Percentiles rank a stretch among this genome's conserved stretches.
Evolutionary conservation across 2,797 vertebrate genomes (phyloP).

Genomic region (Pseudotriccus pelzelni): DNA sequence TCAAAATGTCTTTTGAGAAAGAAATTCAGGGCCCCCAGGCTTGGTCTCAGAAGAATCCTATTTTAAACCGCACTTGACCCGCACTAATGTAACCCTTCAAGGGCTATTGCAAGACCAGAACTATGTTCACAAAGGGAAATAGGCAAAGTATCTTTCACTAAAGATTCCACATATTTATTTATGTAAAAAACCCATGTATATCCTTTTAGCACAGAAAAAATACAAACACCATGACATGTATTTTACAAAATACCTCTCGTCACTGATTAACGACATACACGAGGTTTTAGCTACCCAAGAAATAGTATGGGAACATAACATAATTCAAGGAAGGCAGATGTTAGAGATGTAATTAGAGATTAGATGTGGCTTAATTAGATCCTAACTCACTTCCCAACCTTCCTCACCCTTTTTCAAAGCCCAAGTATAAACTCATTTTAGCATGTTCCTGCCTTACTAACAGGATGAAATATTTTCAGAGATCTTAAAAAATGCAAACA

Average conservation of each 20-base stretch:
- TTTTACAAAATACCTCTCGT: not conserved
- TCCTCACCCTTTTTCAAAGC: not conserved
- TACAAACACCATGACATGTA: rapidly evolving
- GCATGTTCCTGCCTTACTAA: not conserved
- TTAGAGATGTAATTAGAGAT: not conserved
- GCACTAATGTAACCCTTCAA: conserved; percentile 20
- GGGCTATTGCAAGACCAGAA: conserved; percentile 4
- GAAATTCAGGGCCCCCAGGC: conserved; percentile 57
- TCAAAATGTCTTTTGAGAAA: conserved; percentile 64
- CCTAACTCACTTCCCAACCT: not conserved
- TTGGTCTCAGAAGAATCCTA: conserved; percentile 65
- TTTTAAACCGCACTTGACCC: conserved; percentile 60
- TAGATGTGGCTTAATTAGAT: not conserved
- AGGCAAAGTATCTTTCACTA: not conserved
- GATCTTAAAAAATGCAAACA: not conserved
- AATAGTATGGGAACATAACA: not conserved
- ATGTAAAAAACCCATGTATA: not conserved
- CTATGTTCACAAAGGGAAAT: not conserved
- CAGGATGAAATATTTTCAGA: not conserved
- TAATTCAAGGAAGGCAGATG: not conserved
- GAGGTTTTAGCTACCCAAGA: not conserved
- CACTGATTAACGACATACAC: not conserved
- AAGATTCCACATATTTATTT: not conserved
- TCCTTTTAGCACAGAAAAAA: not conserved
- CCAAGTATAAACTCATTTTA: not conserved